Evolutionary conservation across 2,797 vertebrate species (phyloP).

Genomic region (Staurois parvus): DNA sequence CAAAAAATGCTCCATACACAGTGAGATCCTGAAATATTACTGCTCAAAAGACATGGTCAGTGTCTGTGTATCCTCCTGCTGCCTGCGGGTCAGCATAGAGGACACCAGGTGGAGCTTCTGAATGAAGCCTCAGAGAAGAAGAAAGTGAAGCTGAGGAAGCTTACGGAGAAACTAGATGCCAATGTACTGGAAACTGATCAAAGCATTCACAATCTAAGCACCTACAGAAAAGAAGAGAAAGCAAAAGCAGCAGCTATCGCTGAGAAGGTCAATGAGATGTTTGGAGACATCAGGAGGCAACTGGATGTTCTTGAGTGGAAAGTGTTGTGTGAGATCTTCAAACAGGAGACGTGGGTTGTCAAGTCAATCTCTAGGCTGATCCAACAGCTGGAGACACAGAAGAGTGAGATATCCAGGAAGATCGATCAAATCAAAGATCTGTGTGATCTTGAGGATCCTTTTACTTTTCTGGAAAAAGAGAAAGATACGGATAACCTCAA

Average conservation of each 20-base stretch:
- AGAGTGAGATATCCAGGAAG: background rate
- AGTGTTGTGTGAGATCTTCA: conserved; percentile 15
- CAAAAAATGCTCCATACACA: conserved; percentile 17
- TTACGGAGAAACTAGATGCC: background rate
- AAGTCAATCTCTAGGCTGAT: background rate
- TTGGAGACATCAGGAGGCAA: conserved; percentile 9
- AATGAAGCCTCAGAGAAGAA: background rate
- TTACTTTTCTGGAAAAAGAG: background rate
- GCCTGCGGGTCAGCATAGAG: conserved; percentile 13
- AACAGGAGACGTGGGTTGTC: background rate
- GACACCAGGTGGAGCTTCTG: conserved; percentile 25
- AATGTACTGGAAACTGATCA: background rate
- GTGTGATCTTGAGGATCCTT: background rate
- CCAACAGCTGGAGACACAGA: background rate
- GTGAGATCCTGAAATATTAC: conserved; percentile 9
- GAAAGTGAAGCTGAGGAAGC: background rate
- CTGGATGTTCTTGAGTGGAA: conserved; percentile 15
- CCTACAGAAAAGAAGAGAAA: background rate
- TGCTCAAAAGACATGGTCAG: background rate
- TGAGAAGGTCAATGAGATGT: background rate
- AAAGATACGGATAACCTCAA: background rate
- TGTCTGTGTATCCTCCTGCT: conserved; percentile 32
- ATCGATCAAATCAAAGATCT: background rate
- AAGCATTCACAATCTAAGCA: background rate
- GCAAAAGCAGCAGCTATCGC: background rate